These are phyloP conservation scores for Spermophilus dauricus DNA, from an alignment of 2,113 vertebrate species.

Conservation along the genomic window DNA sequence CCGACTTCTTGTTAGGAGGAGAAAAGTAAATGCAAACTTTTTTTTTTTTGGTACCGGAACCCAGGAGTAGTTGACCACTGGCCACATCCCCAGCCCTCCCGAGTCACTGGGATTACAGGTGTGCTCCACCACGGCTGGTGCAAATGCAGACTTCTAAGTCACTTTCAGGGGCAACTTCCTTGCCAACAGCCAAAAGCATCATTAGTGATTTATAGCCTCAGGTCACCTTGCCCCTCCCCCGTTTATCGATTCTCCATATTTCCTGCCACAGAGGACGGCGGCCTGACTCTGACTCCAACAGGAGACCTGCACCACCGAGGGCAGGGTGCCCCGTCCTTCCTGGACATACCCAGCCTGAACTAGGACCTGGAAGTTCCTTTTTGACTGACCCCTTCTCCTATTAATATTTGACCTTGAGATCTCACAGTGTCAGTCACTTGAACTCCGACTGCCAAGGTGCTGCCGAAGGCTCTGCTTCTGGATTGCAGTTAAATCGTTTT, in stretches of 20 bases:
- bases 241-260: neutral
- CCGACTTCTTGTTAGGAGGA: neutral
- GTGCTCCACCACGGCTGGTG: too few relatives aligned
- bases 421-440: neutral
- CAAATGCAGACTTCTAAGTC: neutral
- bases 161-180: neutral
- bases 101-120: too few relatives aligned
- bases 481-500: neutral
- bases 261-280: neutral
- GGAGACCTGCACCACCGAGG: neutral
- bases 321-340: neutral
- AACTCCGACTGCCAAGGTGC: neutral
- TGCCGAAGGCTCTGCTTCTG: neutral
- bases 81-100: too few relatives aligned
- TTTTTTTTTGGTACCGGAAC: too few relatives aligned
- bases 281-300: neutral
- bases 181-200: neutral
- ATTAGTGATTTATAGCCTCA: neutral
- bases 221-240: neutral
- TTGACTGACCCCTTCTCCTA: neutral
- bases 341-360: neutral
- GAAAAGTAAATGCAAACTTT: neutral
- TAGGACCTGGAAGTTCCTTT: neutral
- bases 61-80: too few relatives aligned
- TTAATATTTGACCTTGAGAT: neutral